Evolutionary conservation across 2,888 invertebrate species (phyloP).

Genomic region (Aphidoletes aphidimyza): DNA sequence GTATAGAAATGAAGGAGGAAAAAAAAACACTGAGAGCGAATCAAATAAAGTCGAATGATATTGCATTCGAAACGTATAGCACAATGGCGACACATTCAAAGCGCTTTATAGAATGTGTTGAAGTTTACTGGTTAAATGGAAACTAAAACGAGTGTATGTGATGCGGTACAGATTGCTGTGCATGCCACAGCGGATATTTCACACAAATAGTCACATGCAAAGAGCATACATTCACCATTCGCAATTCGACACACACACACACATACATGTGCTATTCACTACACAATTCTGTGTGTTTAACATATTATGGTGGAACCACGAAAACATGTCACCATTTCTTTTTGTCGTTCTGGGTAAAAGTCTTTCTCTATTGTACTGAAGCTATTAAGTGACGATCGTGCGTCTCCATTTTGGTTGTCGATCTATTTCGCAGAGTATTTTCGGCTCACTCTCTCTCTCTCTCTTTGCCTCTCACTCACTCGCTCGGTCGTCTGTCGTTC

Average conservation of each 20-base stretch:
- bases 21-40: background rate
- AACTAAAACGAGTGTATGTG: background rate
- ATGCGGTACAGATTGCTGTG: background rate
- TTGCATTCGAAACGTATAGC: constrained; percentile 9
- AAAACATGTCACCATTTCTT: constrained; percentile 33
- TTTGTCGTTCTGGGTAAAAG: too few species aligned
- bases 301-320: constrained; percentile 41
- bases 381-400: constrained; percentile 43
- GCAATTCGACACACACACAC: background rate
- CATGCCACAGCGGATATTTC: constrained; percentile 18
- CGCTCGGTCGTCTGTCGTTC: background rate
- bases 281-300: background rate
- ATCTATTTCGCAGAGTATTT: too few species aligned
- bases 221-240: background rate
- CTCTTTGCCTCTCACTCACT: background rate
- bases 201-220: background rate
- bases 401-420: background rate
- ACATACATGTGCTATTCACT: background rate
- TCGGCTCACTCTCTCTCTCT: background rate
- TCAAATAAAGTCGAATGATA: constrained; percentile 46
- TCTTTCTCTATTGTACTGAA: constrained; percentile 24
- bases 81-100: constrained; percentile 28
- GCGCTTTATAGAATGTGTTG: background rate
- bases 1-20: background rate
- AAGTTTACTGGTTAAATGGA: background rate